Percentiles rank a stretch among this genome's conserved stretches.
phyloP scores from a whole-genome alignment of 2,888 invertebrate genomes.

The Tholera decimalis region DNA sequence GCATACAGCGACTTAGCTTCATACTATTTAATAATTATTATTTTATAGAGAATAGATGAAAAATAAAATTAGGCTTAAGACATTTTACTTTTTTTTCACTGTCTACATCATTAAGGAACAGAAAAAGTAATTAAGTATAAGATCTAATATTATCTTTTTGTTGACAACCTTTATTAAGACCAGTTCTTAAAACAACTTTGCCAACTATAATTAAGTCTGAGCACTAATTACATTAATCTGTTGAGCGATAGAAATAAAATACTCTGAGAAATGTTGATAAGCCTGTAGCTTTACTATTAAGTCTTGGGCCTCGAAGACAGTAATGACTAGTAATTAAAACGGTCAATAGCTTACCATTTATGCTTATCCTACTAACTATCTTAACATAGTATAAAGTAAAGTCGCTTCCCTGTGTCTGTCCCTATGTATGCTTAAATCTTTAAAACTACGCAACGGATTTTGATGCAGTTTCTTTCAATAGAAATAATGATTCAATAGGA shows the following conservation, averaged over 20 bases:
- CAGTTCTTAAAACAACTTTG: slow-evolving; percentile 17
- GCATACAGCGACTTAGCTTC: too few species aligned
- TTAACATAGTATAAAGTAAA: too few species aligned
- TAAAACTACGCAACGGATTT: too few species aligned
- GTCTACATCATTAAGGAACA: neutral
- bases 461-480: too few species aligned
- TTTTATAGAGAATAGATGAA: too few species aligned
- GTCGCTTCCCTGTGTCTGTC: too few species aligned
- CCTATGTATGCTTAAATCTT: too few species aligned
- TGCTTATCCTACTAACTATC: too few species aligned
- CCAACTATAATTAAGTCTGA: slow-evolving; percentile 13
- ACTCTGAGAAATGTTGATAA: slow-evolving; percentile 3
- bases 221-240: slow-evolving; percentile 22
- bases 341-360: too few species aligned
- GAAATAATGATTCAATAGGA: too few species aligned
- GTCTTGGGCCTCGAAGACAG: neutral
- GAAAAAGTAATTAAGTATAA: slow-evolving; percentile 10
- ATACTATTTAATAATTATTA: too few species aligned
- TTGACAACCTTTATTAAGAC: slow-evolving; percentile 8
- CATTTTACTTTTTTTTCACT: neutral
- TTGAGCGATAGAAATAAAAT: slow-evolving; percentile 25
- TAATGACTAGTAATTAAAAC: slow-evolving; percentile 14
- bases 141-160: neutral
- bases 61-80: neutral
- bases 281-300: slow-evolving; percentile 19